phyloP scores from a whole-genome alignment of 2,797 vertebrate genomes.

The Ambastaia sidthimunki region DNA sequence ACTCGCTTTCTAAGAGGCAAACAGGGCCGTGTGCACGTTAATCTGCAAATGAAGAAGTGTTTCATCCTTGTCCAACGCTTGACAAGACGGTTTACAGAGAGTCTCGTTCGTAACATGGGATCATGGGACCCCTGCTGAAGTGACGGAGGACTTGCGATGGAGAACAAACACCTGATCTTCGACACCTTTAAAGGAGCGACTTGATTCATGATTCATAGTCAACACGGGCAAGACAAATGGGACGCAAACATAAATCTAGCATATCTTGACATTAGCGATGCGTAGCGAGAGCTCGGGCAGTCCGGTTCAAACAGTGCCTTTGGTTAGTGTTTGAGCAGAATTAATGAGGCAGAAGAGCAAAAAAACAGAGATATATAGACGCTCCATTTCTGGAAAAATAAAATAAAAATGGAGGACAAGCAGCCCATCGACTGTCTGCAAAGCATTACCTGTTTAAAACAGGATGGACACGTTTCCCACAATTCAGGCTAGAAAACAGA shows the following conservation, averaged over 20 bases:
- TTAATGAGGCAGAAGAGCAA: conserved; percentile 42
- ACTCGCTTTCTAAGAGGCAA: neutral
- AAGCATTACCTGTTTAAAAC: conserved; percentile 70
- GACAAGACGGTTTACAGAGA: conserved; percentile 16
- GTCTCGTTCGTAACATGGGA: neutral
- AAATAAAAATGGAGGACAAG: conserved; percentile 45
- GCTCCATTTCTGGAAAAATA: neutral
- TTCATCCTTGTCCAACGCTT: conserved; percentile 10
- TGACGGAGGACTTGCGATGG: neutral
- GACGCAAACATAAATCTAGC: conserved; percentile 53
- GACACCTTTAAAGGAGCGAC: neutral
- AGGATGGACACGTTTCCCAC: conserved; percentile 71
- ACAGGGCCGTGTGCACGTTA: neutral
- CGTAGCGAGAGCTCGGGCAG: conserved; percentile 44
- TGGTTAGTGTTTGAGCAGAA: conserved; percentile 48
- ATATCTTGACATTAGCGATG: conserved; percentile 38
- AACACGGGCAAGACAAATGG: conserved; percentile 38
- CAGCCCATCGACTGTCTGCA: conserved; percentile 31
- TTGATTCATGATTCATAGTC: conserved; percentile 28
- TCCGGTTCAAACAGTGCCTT: conserved; percentile 21
- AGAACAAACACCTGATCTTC: conserved; percentile 17
- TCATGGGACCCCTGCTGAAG: neutral
- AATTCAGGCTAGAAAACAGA: conserved; percentile 70
- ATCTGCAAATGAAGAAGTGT: conserved; percentile 1
- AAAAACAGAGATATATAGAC: conserved; percentile 26